Evolutionary conservation across 2,113 vertebrate genomes (phyloP).

Genomic region (Neodon shergylaensis): DNA sequence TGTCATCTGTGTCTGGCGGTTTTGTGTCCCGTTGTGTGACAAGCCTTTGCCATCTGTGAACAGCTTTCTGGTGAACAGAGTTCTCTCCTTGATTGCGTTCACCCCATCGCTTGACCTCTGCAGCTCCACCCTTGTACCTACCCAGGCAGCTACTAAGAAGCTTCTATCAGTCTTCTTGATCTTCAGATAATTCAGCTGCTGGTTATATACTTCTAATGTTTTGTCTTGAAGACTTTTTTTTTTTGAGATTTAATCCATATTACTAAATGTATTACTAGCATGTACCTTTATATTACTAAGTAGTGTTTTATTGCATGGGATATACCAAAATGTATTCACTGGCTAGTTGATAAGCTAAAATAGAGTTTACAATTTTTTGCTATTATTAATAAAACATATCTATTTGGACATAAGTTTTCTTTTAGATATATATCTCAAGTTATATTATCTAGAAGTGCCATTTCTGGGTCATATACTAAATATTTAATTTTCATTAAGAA

Average conservation of each 20-base stretch:
- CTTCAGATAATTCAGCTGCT: background rate
- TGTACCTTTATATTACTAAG: background rate
- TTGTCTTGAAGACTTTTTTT: background rate
- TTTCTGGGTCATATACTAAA: background rate
- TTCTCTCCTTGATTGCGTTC: background rate
- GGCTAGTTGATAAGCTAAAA: background rate
- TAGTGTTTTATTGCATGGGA: background rate
- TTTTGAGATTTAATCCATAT: background rate
- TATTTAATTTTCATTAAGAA: constrained; percentile 21
- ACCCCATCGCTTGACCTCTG: background rate
- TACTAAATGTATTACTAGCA: background rate
- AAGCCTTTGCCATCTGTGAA: background rate
- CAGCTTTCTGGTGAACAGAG: background rate
- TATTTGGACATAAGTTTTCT: background rate
- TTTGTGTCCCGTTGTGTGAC: background rate
- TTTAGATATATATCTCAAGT: background rate
- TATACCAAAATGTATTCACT: background rate
- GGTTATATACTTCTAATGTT: background rate
- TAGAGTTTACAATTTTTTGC: background rate
- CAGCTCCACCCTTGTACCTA: background rate
- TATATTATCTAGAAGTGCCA: background rate
- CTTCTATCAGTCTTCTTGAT: background rate
- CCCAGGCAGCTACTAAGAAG: background rate
- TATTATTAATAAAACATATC: background rate
- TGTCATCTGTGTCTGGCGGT: background rate